Base-by-base conservation (phyloP, 2,888 invertebrate genomes). In the Chesias legatella region DNA sequence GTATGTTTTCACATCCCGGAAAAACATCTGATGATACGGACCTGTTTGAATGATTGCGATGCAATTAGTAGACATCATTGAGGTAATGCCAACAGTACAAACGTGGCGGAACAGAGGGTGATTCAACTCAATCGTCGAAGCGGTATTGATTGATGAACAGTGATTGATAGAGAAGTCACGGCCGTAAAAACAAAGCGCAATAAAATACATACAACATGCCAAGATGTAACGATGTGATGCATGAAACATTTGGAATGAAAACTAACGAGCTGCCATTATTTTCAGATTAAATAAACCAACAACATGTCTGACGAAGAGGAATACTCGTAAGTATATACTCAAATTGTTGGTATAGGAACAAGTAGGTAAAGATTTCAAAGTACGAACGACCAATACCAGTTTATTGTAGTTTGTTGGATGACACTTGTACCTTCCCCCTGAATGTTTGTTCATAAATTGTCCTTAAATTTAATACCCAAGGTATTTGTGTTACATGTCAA, bases 261-360 rank as follows among this genome's bases (percentile, higher is more conserved):
- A n/a, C 5, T 45, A 49, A 51, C 20, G 9, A 8, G 35, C 5
- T 22, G 6, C 34, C 49, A 34, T 17, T 25, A 24, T 67, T 85
- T 80, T 37, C 88, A 88, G 88, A 88, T 59, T 73, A 69, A 61
- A 78, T 75, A 88, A 85, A 71, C 78, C 85, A 90, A 88, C 91
- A 94, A 88, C 92, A 96, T 96, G 96, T 96, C 96, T 91, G 96
- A 96, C 92, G 96, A 96, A 88, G 96, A 96, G 90, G 95, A 95
- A 91, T 96, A 96, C 92, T 95, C 96, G 96, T 96, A 91, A 96
- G 96, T 95, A 91, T 67, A 42, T 22, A 20, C 17, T 42, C 8
- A 33, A 3, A 3, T 17, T 17, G 13, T 17, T 3, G 5, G 5
- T 17, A 17, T 17, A 17, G 13, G 13, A 17, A 17, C 13, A 17